Conservation (phyloP, 2,797 vertebrate species). For the Sebastes iracundus region DNA sequence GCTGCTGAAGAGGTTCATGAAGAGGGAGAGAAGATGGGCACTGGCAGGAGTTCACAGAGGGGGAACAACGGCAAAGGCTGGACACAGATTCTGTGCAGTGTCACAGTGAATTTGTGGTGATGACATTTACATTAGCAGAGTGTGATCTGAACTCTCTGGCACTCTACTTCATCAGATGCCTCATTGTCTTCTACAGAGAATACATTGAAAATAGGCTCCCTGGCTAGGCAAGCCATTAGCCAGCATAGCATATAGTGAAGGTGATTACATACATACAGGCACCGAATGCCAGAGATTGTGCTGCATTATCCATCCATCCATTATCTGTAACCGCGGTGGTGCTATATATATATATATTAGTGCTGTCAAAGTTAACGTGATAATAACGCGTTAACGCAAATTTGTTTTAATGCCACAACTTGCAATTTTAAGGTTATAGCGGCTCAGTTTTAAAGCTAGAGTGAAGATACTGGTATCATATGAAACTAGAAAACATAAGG, state of each 20-base stretch:
- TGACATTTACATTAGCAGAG: not conserved
- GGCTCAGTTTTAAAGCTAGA: too few relatives aligned
- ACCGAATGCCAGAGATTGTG: not conserved
- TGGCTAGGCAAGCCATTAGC: not conserved
- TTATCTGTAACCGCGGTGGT: too few relatives aligned
- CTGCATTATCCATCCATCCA: not conserved
- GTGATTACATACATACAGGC: not conserved
- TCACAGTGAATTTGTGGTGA: constrained; percentile 1
- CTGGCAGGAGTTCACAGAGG: constrained; percentile 10
- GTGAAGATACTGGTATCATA: too few relatives aligned
- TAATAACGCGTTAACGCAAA: too few relatives aligned
- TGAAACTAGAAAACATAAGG: too few relatives aligned
- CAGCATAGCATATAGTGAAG: not conserved
- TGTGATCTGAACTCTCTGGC: constrained; percentile 7
- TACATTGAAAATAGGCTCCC: not conserved
- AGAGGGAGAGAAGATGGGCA: constrained; percentile 20
- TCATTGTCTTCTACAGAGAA: constrained; percentile 11
- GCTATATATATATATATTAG: too few relatives aligned
- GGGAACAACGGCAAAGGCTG: constrained; percentile 29
- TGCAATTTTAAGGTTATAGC: too few relatives aligned
- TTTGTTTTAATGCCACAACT: too few relatives aligned
- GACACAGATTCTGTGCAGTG: constrained; percentile 14
- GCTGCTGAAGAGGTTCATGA: constrained; percentile 42
- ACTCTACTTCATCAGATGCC: not conserved
- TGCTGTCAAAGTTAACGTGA: too few relatives aligned